Conservation (phyloP, 2,888 invertebrate genomes). For the Meliscaeva auricollis region DNA sequence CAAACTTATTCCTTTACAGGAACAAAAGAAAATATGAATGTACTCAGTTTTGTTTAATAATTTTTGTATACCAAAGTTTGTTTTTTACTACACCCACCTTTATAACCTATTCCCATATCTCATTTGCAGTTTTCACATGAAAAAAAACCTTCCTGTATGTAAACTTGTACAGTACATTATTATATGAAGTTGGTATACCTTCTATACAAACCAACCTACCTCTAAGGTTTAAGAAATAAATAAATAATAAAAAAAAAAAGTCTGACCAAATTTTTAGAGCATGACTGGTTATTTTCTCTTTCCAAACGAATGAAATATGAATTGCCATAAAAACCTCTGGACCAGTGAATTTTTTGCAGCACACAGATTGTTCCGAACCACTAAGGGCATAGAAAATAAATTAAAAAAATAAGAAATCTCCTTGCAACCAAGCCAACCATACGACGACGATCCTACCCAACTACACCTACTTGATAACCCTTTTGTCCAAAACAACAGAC, state of each 20-base stretch:
- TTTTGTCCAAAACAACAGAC: slow-evolving; percentile 23
- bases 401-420: background rate
- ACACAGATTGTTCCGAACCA: slow-evolving; percentile 24
- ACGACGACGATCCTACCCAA: no score
- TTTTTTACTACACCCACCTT: background rate
- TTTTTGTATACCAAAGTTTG: background rate
- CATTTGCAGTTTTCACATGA: slow-evolving; percentile 5
- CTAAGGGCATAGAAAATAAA: slow-evolving; percentile 8
- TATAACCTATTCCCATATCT: slow-evolving; percentile 18
- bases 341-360: slow-evolving; percentile 58
- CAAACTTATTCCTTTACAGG: no score
- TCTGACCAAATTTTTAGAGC: slow-evolving; percentile 53
- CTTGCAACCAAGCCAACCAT: slow-evolving; percentile 19
- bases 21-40: background rate
- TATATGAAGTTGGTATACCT: no score
- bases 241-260: background rate
- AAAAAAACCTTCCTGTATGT: background rate
- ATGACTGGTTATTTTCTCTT: slow-evolving; percentile 44
- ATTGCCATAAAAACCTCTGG: slow-evolving; percentile 63
- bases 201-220: no score
- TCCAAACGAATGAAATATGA: slow-evolving; percentile 63
- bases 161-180: background rate
- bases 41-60: background rate
- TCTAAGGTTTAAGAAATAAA: background rate
- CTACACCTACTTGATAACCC: slow-evolving; percentile 21